Conservation (phyloP, 2,113 vertebrate species). For the Holacanthus passer region DNA sequence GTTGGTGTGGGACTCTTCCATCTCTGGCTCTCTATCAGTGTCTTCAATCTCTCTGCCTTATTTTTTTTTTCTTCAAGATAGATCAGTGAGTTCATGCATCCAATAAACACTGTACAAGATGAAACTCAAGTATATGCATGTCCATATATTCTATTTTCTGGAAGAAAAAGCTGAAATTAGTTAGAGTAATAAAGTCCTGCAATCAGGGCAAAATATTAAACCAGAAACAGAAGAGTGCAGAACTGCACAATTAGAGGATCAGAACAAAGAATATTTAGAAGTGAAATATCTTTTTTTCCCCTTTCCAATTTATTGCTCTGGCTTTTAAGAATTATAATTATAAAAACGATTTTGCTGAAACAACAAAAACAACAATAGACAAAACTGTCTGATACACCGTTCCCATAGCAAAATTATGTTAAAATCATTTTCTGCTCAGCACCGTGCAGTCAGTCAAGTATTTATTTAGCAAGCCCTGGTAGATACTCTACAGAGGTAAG, state of each 20-base stretch:
- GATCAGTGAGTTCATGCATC: constrained; percentile 1
- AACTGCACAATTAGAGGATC: neutral
- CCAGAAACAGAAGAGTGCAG: neutral
- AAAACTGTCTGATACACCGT: neutral
- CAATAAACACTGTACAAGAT: neutral
- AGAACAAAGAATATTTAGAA: no score
- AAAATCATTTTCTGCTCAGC: neutral
- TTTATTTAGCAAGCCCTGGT: constrained; percentile 23
- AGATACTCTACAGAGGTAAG: constrained; percentile 65
- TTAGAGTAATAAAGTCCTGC: no score
- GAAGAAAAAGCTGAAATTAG: neutral
- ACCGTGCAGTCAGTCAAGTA: neutral
- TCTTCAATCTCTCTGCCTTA: constrained; percentile 29
- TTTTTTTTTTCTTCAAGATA: neutral
- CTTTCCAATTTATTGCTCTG: neutral
- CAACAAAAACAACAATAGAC: neutral
- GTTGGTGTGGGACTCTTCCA: constrained; percentile 42
- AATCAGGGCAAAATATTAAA: neutral
- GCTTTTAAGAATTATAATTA: neutral
- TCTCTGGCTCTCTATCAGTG: constrained; percentile 25
- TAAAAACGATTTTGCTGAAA: neutral
- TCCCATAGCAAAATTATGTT: neutral
- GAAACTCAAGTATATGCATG: neutral
- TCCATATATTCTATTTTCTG: neutral
- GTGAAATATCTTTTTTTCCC: neutral